Percentiles rank a stretch among this genome's conserved stretches.
These are phyloP conservation scores for Calidris pygmaea DNA, from an alignment of 2,113 vertebrate species.

Conservation along the genomic window DNA sequence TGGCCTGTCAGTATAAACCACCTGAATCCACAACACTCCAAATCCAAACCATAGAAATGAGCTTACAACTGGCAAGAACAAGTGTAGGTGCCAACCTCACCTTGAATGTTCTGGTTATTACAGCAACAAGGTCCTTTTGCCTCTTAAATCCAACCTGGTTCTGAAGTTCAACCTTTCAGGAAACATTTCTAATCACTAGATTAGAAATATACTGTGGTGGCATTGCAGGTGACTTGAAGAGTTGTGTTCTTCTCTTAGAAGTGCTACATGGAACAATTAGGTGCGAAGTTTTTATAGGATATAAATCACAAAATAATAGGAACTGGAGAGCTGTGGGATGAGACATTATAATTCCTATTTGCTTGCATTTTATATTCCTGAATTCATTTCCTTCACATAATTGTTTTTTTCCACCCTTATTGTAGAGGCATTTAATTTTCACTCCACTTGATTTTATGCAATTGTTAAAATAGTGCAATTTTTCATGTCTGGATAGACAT, in stretches of 20 bases:
- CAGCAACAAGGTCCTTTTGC: background rate
- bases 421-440: conserved; percentile 12
- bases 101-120: background rate
- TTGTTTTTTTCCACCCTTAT: background rate
- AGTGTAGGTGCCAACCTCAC: background rate
- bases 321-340: background rate
- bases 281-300: background rate
- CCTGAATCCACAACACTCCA: background rate
- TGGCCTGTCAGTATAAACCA: background rate
- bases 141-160: background rate
- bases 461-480: background rate
- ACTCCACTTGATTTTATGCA: background rate
- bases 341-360: background rate
- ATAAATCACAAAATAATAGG: background rate
- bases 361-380: background rate
- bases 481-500: background rate
- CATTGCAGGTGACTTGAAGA: background rate
- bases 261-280: background rate
- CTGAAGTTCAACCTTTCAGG: background rate
- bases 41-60: background rate
- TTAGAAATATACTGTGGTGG: background rate
- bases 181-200: background rate
- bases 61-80: background rate
- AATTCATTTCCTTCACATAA: conserved; percentile 2
- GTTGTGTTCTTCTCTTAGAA: background rate